Evolutionary conservation across 64 coral and sea anemone species (phyloP), one percentile per base, ranked within the genome.

Genomic region (Montipora sp.): DNA sequence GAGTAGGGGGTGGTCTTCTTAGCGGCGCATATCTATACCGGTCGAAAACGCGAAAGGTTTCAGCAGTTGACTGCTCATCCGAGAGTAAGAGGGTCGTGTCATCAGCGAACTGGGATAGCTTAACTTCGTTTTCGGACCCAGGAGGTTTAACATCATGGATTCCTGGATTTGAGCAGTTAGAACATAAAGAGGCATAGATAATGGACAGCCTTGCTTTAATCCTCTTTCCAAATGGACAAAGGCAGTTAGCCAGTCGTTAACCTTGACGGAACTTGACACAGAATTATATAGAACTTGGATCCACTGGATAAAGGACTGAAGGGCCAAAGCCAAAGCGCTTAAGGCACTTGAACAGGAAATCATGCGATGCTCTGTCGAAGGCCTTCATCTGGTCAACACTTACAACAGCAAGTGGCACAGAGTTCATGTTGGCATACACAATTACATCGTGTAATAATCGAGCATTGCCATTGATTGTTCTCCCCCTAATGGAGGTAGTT

Each of bases 111-210:
- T 90, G 59, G 1, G 75, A 86, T 3, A 75, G 5, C 43, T 78
- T 69, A 6, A 77, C 9, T 24, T 71, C 58, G 0, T 75, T 48
- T 3, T 85, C 7, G 7, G 84, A 60, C 5, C 77, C 36, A 20
- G 90, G 75, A 1, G 85, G 60, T 48, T 4, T 1, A 1, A 59
- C 3, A 1, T 7, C 55, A 1, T 27, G 12, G 9, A 27, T 70
- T 47, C 0, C 22, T 73, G 47, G 86, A 16, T 14, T 12, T 15
- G 50, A 8, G 76, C 73, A 3, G 77, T 75, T 4, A 95, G 72
- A 0, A 87, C 88, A 59, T 95, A 95, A 3, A 95, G 16, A 8
- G 87, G 60, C 8, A 78, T 59, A 61, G 83, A 95, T 12, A 95
- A 61, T 3, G 89, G 59, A 68, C 75, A 89, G 3, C 75, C 75